Conservation (phyloP, 2,888 invertebrate species). For the Homarus gammarus region DNA sequence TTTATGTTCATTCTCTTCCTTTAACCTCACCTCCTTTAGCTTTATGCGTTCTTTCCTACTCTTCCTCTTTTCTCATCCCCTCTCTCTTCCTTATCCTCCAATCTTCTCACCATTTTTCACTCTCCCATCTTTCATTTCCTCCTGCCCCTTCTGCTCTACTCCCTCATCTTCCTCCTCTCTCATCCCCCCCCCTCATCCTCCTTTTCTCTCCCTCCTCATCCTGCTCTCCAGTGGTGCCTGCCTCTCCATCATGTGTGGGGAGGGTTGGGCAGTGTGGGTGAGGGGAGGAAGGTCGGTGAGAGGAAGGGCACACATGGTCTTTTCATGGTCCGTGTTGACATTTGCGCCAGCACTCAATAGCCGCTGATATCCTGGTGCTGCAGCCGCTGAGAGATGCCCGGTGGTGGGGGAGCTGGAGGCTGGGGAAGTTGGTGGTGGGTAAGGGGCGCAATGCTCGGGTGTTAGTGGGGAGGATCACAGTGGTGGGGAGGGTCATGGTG, state of each 20-base stretch:
- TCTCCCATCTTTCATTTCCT: background rate
- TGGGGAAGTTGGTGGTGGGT: background rate
- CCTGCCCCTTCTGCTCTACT: background rate
- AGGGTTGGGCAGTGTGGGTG: no score
- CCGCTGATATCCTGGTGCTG: slow-evolving; percentile 3
- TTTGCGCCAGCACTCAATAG: slow-evolving; percentile 25
- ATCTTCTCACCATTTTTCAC: no score
- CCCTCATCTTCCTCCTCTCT: background rate
- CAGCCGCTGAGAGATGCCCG: background rate
- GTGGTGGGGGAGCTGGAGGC: background rate
- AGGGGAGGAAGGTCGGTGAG: background rate
- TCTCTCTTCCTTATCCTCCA: background rate
- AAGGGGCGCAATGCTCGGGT: background rate
- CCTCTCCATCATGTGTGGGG: no score
- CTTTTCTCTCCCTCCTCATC: background rate
- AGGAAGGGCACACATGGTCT: background rate
- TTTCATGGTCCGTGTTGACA: slow-evolving; percentile 16
- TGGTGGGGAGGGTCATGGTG: no score
- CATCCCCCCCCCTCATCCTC: background rate
- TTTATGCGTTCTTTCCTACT: no score
- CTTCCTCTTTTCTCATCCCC: background rate
- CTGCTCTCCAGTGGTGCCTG: no score
- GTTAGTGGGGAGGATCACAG: no score
- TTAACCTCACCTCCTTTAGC: no score
- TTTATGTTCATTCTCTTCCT: no score